A percentile compares a stretch with the other conserved stretches of the same genome.
phyloP scores from a whole-genome alignment of 2,888 invertebrate species.

The Yponomeuta cagnagella region DNA sequence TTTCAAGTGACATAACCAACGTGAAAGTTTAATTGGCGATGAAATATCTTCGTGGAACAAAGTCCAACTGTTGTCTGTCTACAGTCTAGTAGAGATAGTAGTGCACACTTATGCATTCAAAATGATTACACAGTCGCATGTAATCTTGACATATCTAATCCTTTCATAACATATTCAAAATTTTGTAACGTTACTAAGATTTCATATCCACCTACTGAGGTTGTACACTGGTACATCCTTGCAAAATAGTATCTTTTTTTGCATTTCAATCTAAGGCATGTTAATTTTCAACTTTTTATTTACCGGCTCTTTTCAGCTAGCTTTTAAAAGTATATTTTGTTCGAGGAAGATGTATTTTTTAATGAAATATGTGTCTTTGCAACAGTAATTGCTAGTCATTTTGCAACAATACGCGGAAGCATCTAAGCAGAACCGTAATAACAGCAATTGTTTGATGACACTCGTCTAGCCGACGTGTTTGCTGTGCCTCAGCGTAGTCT shows the following conservation, averaged over 20 bases:
- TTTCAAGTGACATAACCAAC: background rate
- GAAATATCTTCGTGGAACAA: background rate
- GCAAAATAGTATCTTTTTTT: background rate
- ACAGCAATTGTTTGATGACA: conserved; percentile 48
- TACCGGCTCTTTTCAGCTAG: too few species aligned
- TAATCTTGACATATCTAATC: conserved; percentile 2
- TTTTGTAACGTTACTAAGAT: background rate
- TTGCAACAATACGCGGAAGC: conserved; percentile 47
- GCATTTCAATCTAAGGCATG: too few species aligned
- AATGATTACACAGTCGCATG: background rate
- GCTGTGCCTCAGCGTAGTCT: conserved; percentile 33
- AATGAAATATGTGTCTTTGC: too few species aligned
- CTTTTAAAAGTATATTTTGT: too few species aligned
- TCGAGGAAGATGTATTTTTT: too few species aligned
- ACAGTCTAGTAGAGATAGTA: background rate
- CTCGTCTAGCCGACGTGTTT: conserved; percentile 41
- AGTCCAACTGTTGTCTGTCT: background rate
- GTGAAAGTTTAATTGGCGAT: background rate
- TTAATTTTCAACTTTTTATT: too few species aligned
- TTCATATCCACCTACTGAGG: background rate
- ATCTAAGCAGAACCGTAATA: conserved; percentile 29
- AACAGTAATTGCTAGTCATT: background rate
- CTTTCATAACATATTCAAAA: background rate
- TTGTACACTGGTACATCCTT: too few species aligned
- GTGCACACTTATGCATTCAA: too few species aligned